Conservation (phyloP, 1,140 invertebrate species). For the Heliconius eleuchia region DNA sequence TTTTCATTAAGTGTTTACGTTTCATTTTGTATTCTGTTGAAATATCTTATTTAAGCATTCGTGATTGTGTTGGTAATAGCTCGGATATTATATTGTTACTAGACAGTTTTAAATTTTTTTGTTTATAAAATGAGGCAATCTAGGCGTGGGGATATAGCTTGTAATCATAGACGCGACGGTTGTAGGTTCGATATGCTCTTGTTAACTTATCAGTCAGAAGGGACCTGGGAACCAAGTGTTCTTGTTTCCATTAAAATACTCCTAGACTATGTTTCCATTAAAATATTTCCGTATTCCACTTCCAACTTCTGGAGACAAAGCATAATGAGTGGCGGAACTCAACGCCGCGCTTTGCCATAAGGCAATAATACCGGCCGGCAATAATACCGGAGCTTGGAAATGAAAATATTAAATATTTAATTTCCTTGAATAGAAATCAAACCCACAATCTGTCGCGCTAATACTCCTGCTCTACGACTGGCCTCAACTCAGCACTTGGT, state of each 20-base stretch:
- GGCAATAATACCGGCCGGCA: no score
- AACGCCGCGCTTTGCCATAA: neutral
- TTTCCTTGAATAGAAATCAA: neutral
- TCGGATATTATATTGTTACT: neutral
- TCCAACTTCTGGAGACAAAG: neutral
- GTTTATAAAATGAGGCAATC: no score
- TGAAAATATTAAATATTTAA: neutral
- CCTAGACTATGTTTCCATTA: no score
- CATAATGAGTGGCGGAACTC: neutral
- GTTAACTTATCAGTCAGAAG: no score
- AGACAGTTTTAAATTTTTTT: neutral
- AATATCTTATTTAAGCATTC: constrained; percentile 25
- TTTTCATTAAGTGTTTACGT: constrained; percentile 36
- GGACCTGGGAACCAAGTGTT: no score
- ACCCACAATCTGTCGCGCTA: neutral
- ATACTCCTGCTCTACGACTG: no score
- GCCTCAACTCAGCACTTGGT: no score
- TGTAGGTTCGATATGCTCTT: no score
- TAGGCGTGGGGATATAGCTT: no score
- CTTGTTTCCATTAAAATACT: no score
- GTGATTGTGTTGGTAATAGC: neutral
- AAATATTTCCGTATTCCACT: no score
- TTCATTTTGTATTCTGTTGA: constrained; percentile 25
- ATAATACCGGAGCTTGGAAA: neutral
- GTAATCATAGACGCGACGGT: no score